Evolutionary conservation across 1,140 invertebrate species (phyloP).

Genomic region (Bursaphelenchus mucronatus): DNA sequence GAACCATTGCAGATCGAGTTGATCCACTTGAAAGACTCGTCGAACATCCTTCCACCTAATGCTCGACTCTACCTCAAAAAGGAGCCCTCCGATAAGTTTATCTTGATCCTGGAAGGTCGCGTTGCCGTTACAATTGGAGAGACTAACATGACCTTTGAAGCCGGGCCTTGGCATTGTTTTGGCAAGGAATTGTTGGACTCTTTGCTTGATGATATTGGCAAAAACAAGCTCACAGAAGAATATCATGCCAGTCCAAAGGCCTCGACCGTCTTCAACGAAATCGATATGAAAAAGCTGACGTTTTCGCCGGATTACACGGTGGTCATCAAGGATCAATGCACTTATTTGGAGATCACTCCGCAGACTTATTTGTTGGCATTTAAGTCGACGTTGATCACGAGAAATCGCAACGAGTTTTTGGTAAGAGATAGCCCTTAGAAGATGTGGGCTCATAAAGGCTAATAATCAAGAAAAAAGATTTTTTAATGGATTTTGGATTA

Average conservation of each 20-base stretch:
- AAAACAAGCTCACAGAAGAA: neutral
- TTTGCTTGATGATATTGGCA: slow-evolving; percentile 30
- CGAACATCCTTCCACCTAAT: slow-evolving; percentile 42
- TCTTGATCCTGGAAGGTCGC: slow-evolving; percentile 57
- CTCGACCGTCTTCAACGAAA: slow-evolving; percentile 12
- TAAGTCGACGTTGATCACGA: slow-evolving; percentile 47
- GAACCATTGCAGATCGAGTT: slow-evolving; percentile 45
- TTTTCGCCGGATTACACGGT: slow-evolving; percentile 54
- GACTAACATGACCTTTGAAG: slow-evolving; percentile 58
- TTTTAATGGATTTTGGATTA: no score
- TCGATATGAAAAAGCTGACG: slow-evolving; percentile 36
- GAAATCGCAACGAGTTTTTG: slow-evolving; percentile 8
- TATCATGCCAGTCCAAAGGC: slow-evolving; percentile 11
- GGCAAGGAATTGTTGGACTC: slow-evolving; percentile 52
- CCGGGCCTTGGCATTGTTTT: slow-evolving; percentile 57
- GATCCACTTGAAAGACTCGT: slow-evolving; percentile 53
- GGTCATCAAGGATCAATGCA: slow-evolving; percentile 53
- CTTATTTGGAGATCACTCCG: slow-evolving; percentile 53
- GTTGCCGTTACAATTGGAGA: slow-evolving; percentile 58
- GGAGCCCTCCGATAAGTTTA: slow-evolving; percentile 55
- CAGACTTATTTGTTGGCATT: slow-evolving; percentile 54
- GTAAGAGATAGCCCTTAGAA: no score
- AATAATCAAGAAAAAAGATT: no score
- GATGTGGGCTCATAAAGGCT: no score
- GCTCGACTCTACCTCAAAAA: slow-evolving; percentile 54